Base-by-base conservation (phyloP, 2,888 invertebrate species). In the Labia minor region DNA sequence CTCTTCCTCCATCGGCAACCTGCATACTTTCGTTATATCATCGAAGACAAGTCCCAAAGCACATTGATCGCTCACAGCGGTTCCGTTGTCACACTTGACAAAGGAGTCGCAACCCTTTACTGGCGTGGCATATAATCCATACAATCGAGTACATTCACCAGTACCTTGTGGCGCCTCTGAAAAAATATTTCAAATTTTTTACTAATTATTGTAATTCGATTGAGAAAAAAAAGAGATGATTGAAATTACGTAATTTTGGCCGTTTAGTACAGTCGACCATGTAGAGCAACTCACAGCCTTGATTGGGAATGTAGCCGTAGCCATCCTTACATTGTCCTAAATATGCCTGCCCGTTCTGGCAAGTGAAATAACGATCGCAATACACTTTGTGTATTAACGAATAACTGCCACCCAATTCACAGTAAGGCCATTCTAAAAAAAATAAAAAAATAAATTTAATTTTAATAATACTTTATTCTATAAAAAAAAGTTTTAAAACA, bases 311-410 rank as follows among this genome's bases (percentile, higher is more conserved):
- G 63, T 69, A 73, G 11, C 68, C 73, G n/a, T 70, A 68, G 4
- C 73, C 73, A 65, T 73, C 73, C 21, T 71, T 70, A 67, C 73
- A 73, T 63, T 72, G 71, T 19, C 70, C 68, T 21, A 72, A 63
- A 33, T 68, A 69, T 11, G 71, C 61, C 8, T 66, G 62, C 11
- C 72, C 72, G 14, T 71, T 66, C 10, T 71, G 69, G 66, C 73
- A 73, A 8, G 70, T 65, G 68, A 71, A 73, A 65, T 70, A 73
- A 18, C 71, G 70, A 62, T 73, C 73, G 66, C 73, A 73, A 66
- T 69, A 73, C 21, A 65, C 66, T 3, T 67, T 66, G 63, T 73
- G 72, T 18, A 70, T 68, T 1, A 72, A 49, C 1, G 69, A 64
- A 68, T 73, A 73, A 19, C 66, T 67, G 1, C 70, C 69, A n/a